Evolutionary conservation across 1,140 invertebrate genomes (phyloP).

Genomic region (Formica exsecta): DNA sequence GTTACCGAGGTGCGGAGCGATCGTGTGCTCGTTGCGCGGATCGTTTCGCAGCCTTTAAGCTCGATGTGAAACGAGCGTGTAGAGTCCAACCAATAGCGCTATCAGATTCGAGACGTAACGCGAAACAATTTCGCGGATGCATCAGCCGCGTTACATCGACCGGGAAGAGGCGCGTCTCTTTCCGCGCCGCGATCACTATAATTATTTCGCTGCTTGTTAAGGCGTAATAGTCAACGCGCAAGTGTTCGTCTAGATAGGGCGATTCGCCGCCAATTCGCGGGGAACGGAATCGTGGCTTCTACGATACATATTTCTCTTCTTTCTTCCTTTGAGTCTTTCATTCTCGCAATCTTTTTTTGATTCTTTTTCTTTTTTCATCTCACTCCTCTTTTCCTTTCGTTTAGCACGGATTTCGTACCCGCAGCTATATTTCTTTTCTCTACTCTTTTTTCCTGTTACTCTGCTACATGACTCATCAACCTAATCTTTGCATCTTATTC

Average conservation of each 20-base stretch:
- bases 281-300: slow-evolving; percentile 41
- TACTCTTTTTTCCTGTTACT: neutral
- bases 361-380: neutral
- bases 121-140: slow-evolving; percentile 75
- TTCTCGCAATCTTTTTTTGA: neutral
- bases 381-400: neutral
- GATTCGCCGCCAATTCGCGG: slow-evolving; percentile 43
- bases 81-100: slow-evolving; percentile 44
- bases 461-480: slow-evolving; percentile 49
- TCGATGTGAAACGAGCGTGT: neutral
- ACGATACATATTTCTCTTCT: neutral
- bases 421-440: neutral
- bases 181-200: slow-evolving; percentile 70
- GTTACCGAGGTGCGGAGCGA: slow-evolving; percentile 52
- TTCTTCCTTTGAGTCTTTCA: slow-evolving; percentile 15
- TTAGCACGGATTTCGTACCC: slow-evolving; percentile 40
- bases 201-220: slow-evolving; percentile 77
- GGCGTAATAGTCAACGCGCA: slow-evolving; percentile 58
- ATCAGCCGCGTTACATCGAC: slow-evolving; percentile 36
- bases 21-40: slow-evolving; percentile 25
- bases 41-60: slow-evolving; percentile 36
- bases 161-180: neutral
- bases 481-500: slow-evolving; percentile 36
- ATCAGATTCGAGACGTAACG: slow-evolving; percentile 72
- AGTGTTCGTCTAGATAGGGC: slow-evolving; percentile 41